Percentiles rank a stretch among this genome's conserved stretches.
These are phyloP conservation scores for Ditylenchus dipsaci DNA, from an alignment of 1,140 invertebrate genomes.

Conservation along the genomic window DNA sequence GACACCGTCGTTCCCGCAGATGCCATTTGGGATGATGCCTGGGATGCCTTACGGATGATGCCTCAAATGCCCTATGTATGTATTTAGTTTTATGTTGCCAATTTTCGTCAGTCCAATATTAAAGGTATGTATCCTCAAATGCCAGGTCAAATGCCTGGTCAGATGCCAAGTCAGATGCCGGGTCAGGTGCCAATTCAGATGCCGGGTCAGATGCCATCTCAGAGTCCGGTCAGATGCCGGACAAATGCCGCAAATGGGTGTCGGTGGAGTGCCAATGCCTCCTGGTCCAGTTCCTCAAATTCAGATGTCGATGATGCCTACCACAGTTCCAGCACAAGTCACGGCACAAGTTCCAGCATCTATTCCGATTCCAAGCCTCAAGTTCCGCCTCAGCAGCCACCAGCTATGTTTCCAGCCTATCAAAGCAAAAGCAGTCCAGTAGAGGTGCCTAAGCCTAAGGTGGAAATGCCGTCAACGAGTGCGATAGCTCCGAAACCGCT, in stretches of 20 bases:
- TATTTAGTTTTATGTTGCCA: background rate
- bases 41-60: conserved; percentile 26
- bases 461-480: conserved; percentile 24
- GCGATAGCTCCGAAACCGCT: conserved; percentile 57
- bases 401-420: conserved; percentile 34
- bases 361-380: conserved; percentile 41
- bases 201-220: conserved; percentile 9
- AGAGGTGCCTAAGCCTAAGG: conserved; percentile 29
- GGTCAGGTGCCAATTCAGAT: conserved; percentile 20
- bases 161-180: conserved; percentile 21
- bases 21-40: conserved; percentile 34
- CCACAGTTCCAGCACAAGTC: background rate
- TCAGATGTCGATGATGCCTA: conserved; percentile 13
- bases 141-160: too few relatives aligned
- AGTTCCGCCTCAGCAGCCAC: conserved; percentile 9
- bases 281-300: conserved; percentile 5
- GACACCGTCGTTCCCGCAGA: conserved; percentile 17
- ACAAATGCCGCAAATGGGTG: conserved; percentile 8
- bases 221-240: conserved; percentile 5
- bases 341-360: background rate
- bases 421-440: conserved; percentile 51
- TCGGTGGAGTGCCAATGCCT: conserved; percentile 17
- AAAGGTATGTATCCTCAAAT: too few relatives aligned
- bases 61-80: conserved; percentile 16
- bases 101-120: too few relatives aligned